Conservation (phyloP, 2,113 vertebrate species). For the Cettia cetti region DNA sequence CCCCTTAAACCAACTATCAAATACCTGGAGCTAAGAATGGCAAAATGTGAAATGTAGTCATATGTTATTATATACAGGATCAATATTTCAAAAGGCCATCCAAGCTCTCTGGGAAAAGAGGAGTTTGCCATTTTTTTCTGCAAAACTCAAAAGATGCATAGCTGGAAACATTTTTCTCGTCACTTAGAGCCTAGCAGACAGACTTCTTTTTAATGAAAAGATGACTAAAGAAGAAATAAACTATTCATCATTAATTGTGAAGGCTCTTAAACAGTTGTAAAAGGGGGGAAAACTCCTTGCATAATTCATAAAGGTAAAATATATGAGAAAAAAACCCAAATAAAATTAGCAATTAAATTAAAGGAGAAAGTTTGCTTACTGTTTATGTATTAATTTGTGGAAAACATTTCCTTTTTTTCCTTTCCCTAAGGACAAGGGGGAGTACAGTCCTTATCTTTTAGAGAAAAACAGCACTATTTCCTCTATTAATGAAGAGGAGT, state of each 20-base stretch:
- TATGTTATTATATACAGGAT: slow-evolving; percentile 25
- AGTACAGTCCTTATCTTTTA: background rate
- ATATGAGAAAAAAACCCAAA: background rate
- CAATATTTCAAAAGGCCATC: slow-evolving; percentile 41
- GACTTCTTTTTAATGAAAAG: background rate
- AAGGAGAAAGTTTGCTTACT: background rate
- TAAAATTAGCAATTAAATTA: background rate
- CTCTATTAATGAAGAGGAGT: background rate
- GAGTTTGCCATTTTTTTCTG: background rate
- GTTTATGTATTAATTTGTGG: background rate
- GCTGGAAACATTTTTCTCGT: background rate
- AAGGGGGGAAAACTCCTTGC: background rate
- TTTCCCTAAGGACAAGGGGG: background rate
- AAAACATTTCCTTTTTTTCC: background rate
- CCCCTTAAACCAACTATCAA: background rate
- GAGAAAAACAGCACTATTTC: background rate
- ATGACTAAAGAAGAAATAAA: background rate
- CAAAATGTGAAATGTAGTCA: background rate
- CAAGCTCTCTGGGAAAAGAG: background rate
- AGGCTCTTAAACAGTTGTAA: background rate
- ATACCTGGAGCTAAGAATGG: slow-evolving; percentile 1
- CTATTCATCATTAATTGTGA: background rate
- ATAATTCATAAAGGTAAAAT: background rate
- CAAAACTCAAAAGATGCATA: background rate
- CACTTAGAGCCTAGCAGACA: background rate